Base-by-base conservation (phyloP, 2,113 vertebrate species). In the Myotis yumanensis region DNA sequence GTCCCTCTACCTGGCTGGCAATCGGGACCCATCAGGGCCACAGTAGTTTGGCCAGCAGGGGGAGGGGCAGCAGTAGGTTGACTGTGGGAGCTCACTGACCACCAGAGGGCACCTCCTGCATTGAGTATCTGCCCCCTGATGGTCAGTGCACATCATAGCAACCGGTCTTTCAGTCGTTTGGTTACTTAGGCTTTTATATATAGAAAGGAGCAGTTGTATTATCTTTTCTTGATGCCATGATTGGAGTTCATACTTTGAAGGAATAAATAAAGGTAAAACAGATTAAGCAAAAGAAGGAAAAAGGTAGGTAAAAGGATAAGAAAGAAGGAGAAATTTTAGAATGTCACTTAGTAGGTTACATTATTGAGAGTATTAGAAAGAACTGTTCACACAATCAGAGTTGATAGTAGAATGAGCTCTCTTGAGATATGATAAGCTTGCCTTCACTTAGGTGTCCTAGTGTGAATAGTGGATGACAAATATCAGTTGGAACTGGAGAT, bases 201-300 rank as follows among this genome's bases (percentile, higher is more conserved):
- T 20, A 57, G 54, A 23, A 20, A 23, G 54, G 18, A 86, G 37
- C 16, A 46, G 48, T 46, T 85, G 10, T 10, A 35, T 90, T 59
- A 17, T 52, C 8, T 82, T 88, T 91, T 54, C 37, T 93, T 76
- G 85, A 16, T 1, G 18, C 51, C 14, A 22, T 23, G 23, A 40
- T 32, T 40, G 8, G 7, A 69, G 30, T 72, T 32, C 6, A 81
- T 11, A 16, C 9, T 30, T 43, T 76, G 17, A 54, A 85, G 43
- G 22, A 15, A 57, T 64, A 86, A 73, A 75, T 10, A 87, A 14
- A 86, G 32, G 54, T 32, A 43, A 91, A 94, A 69, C 66, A 91
- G 68, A 75, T 3, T 84, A 32, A 84, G 3, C 20, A 48, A 66
- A 59, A 54, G 20, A 23, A 76, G 7, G 89, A 48, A 69, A 69